Conservation (phyloP, 2,113 vertebrate species). For the Thalassarche chlororhynchos region DNA sequence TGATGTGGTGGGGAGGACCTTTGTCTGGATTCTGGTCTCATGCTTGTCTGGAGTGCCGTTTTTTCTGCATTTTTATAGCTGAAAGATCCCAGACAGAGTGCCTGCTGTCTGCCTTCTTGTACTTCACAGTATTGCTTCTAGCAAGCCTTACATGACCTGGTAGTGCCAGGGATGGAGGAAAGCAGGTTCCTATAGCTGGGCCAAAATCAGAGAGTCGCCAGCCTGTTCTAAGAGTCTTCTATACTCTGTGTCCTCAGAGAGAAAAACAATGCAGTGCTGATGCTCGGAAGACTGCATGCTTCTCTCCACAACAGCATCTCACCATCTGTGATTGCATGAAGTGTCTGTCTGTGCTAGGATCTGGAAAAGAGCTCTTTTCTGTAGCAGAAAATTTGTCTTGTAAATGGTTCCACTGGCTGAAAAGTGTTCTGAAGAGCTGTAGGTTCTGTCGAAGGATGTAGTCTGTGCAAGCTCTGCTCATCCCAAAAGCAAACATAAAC, state of each 20-base stretch:
- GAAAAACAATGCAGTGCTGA: background rate
- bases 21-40: background rate
- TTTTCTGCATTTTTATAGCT: background rate
- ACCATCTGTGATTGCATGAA: rapidly evolving
- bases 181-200: background rate
- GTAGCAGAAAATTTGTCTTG: background rate
- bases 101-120: background rate
- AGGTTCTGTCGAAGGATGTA: background rate
- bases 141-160: background rate
- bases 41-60: background rate
- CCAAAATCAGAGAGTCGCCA: background rate
- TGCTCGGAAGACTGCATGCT: background rate
- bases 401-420: background rate
- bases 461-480: background rate
- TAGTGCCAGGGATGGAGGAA: background rate
- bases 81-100: background rate
- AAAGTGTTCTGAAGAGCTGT: background rate
- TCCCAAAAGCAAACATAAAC: constrained; percentile 21
- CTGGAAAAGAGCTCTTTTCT: background rate
- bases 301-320: background rate
- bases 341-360: background rate
- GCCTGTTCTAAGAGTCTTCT: background rate
- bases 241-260: background rate
- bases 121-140: background rate
- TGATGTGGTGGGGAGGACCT: background rate